Conservation (phyloP, 2,113 vertebrate genomes). For the Trematocara marginatum region DNA sequence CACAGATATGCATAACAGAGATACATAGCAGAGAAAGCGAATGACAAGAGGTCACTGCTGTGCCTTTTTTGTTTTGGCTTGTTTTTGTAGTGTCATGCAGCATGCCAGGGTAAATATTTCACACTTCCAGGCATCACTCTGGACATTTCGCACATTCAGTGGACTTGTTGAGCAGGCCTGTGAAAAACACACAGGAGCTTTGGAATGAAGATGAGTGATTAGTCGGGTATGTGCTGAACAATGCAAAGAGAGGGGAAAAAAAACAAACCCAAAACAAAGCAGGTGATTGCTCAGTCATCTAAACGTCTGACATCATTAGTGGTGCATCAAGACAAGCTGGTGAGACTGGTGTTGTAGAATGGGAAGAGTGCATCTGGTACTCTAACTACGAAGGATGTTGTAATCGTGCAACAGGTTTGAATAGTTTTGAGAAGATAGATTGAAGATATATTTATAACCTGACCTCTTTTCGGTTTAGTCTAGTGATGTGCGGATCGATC, state of each 20-base stretch:
- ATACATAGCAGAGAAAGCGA: constrained; percentile 10
- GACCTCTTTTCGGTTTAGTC: not conserved
- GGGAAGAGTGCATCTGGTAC: not conserved
- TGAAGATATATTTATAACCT: not conserved
- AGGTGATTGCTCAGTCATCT: not conserved
- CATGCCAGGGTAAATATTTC: not conserved
- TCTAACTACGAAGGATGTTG: not conserved
- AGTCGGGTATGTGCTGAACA: not conserved
- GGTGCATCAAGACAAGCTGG: constrained; percentile 20
- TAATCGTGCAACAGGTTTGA: not conserved
- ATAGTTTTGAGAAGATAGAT: not conserved
- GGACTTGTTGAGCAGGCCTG: not conserved
- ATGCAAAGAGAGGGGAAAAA: not conserved
- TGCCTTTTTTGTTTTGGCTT: not conserved
- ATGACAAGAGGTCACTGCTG: not conserved
- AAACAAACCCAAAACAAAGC: not conserved
- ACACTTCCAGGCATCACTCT: not conserved
- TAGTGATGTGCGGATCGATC: too few species aligned
- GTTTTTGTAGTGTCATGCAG: not conserved
- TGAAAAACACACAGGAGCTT: not conserved
- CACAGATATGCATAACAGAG: not conserved
- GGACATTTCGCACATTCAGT: not conserved
- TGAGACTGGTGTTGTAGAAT: constrained; percentile 43
- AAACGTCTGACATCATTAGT: not conserved
- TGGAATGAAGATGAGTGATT: constrained; percentile 25